These are phyloP conservation scores for Heliconius ismenius DNA, from an alignment of 2,888 invertebrate genomes.

Conservation along the genomic window DNA sequence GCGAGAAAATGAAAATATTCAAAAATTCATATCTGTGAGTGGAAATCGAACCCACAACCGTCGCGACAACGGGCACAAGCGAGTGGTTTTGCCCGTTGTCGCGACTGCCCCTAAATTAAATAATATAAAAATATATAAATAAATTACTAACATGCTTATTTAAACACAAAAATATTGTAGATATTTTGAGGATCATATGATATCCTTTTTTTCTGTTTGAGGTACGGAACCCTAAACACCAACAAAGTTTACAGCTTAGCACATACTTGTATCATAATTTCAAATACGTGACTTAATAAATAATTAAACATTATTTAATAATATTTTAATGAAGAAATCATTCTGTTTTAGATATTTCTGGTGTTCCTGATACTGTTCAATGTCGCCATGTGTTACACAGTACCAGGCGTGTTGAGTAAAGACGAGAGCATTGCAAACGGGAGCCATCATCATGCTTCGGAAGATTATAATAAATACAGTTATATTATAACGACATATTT, in stretches of 20 bases:
- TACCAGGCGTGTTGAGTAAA: conserved; percentile 41
- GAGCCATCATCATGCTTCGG: conserved; percentile 51
- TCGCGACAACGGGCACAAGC: too few relatives aligned
- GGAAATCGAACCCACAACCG: too few relatives aligned
- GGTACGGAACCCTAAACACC: too few relatives aligned
- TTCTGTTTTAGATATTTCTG: conserved; percentile 53
- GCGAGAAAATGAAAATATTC: too few relatives aligned
- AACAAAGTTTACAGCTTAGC: background rate
- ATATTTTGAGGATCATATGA: too few relatives aligned
- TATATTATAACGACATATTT: conserved; percentile 73
- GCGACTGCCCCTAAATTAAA: too few relatives aligned
- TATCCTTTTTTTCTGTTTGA: too few relatives aligned
- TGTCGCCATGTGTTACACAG: conserved; percentile 45
- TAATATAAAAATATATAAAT: too few relatives aligned
- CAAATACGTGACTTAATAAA: background rate
- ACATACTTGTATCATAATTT: background rate
- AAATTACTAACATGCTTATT: too few relatives aligned
- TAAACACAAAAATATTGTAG: too few relatives aligned
- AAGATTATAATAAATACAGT: conserved; percentile 72
- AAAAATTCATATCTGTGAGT: too few relatives aligned
- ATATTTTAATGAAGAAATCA: conserved; percentile 19
- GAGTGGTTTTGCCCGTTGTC: too few relatives aligned
- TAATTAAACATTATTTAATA: background rate
- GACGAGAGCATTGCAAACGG: conserved; percentile 15
- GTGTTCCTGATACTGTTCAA: conserved; percentile 44